Percentiles rank a stretch among this genome's conserved stretches.
phyloP scores from a whole-genome alignment of 2,113 vertebrate species.

The Eonycteris spelaea region DNA sequence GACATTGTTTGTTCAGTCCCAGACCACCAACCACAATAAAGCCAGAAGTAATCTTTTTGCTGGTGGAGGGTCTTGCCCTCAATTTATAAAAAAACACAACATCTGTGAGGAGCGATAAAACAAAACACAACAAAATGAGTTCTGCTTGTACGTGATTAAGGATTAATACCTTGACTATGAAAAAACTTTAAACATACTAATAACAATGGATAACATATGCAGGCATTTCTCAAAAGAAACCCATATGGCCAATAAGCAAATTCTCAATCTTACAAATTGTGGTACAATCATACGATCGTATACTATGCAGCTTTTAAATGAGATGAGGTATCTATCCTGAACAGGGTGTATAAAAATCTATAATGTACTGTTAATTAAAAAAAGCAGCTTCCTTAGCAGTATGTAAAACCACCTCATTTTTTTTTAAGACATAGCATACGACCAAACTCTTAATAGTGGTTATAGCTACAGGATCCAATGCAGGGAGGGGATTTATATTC shows the following conservation, averaged over 20 bases:
- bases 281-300: not conserved
- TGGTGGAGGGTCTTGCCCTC: not conserved
- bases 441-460: not conserved
- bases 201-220: not conserved
- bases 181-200: not conserved
- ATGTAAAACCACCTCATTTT: not conserved
- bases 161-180: not conserved
- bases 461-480: not conserved
- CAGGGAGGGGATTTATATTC: not conserved
- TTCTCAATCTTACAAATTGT: not conserved
- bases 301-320: not conserved
- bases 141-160: not conserved
- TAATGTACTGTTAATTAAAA: not conserved
- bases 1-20: not conserved
- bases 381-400: no score
- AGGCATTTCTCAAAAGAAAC: not conserved
- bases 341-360: not conserved
- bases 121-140: not conserved
- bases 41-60: not conserved
- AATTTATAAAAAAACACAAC: not conserved
- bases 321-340: not conserved
- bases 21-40: not conserved
- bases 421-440: not conserved
- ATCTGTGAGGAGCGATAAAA: not conserved
- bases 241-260: not conserved